These are phyloP conservation scores for Drosophila melanogaster DNA, from an alignment of 1,140 invertebrate genomes.

Conservation along the genomic window DNA sequence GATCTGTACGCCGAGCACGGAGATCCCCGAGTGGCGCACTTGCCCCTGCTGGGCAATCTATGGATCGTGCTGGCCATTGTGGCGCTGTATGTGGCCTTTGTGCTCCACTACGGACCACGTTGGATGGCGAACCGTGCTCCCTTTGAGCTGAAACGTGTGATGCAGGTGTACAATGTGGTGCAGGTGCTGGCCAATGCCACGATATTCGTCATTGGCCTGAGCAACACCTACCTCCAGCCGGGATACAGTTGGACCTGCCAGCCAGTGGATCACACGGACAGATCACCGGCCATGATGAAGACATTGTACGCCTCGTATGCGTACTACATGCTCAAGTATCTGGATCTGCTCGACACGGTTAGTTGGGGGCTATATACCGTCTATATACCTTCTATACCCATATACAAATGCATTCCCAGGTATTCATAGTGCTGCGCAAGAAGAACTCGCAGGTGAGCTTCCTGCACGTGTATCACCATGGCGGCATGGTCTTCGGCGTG, in stretches of 20 bases:
- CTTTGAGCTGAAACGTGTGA: slow-evolving; percentile 88
- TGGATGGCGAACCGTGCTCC: slow-evolving; percentile 91
- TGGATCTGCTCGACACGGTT: slow-evolving; percentile 88
- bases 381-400: background rate
- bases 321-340: slow-evolving; percentile 86
- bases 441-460: slow-evolving; percentile 93
- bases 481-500: slow-evolving; percentile 87
- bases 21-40: slow-evolving; percentile 69
- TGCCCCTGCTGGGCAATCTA: slow-evolving; percentile 85
- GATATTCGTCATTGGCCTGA: slow-evolving; percentile 87
- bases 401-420: slow-evolving; percentile 50
- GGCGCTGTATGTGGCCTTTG: slow-evolving; percentile 88
- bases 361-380: slow-evolving; percentile 4
- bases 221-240: slow-evolving; percentile 81
- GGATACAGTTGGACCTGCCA: slow-evolving; percentile 89
- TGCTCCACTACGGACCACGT: slow-evolving; percentile 87
- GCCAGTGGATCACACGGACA: slow-evolving; percentile 86
- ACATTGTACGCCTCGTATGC: slow-evolving; percentile 87
- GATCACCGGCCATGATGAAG: slow-evolving; percentile 84
- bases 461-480: slow-evolving; percentile 93
- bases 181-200: slow-evolving; percentile 89
- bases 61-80: slow-evolving; percentile 86
- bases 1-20: slow-evolving; percentile 60
- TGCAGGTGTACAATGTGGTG: slow-evolving; percentile 91
- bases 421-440: slow-evolving; percentile 93